Evolutionary conservation across 2,888 invertebrate species (phyloP), one percentile per base, ranked within the genome.

Genomic region (Idaea dimidiata): DNA sequence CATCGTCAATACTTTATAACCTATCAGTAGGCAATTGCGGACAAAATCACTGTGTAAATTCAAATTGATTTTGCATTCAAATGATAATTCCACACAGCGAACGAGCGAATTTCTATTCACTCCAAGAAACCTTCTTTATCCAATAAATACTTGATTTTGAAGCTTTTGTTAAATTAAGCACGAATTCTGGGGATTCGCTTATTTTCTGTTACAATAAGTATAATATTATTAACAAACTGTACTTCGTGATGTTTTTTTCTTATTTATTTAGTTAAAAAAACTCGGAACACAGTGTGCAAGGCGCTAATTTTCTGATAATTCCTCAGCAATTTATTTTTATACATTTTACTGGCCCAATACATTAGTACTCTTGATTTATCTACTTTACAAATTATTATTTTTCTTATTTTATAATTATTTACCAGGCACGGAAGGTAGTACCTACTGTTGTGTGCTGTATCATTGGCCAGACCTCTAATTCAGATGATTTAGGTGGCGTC

Each of bases 11-110:
- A 62, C 58, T 62, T 62, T 60, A 65, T 64, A 43, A 55, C 64
- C 64, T 59, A 57, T 66, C 66, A 68, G 63, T 76, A 73, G 73
- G 75, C 59, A 63, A 77, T 80, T 74, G 70, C 74, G 67, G 72
- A 77, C 78, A 76, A 82, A 88, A 86, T 81, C 80, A 78, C 78
- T 79, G 77, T 79, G 84, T 81, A 87, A 84, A 82, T 81, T 81
- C 78, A 83, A 87, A 87, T 87, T 86, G 86, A 87, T 87, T 86
- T 85, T 81, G 79, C 81, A 89, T 89, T 87, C 82, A 86, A 83
- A 89, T 87, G 84, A 86, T 88, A 86, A 88, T 87, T 83, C 73
- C 68, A 80, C 79, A 77, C 77, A 81, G 79, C 74, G 64, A 64
- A 68, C 73, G 76, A 58, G 78, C 74, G 73, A 82, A 83, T 83